Base-by-base conservation (phyloP, 2,113 vertebrate species). In the Sylvietta virens region DNA sequence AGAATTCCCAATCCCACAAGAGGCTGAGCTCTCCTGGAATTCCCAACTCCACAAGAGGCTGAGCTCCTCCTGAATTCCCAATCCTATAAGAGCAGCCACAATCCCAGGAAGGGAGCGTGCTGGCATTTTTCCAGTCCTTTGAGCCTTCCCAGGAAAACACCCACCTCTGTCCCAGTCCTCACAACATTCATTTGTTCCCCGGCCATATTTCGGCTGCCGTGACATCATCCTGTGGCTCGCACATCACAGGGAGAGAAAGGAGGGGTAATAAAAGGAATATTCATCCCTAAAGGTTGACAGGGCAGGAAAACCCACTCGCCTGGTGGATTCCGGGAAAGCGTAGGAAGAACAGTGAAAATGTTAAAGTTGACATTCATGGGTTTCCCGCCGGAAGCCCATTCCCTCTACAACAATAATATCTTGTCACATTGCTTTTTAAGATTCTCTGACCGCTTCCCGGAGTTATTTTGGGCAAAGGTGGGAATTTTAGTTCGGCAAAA, bases 11-110 rank as follows among this genome's bases (percentile, higher is more conserved):
- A 27, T 1, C 17, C 10, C 10, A 22, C 11, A 48, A n/a, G 30
- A 18, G 0, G 1, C 1, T 15, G 50, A 65, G 26, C 9, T 30
- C 31, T 0, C 1, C 39, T 0, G 0, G 20, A 66, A 66, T 37
- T 80, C 26, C 33, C 31, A 45, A 37, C 1, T 27, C 40, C 13
- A 45, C 20, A 54, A 19, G 12, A 26, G 0, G 0, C 0, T 27
- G 28, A 81, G 9, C 6, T 28, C 26, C 1, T 11, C 7, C 1
- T 0, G 35, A 70, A 82, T 61, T 71, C 45, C 66, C 31, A 42
- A 20, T 26, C 15, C 53, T 45, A 37, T 10, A 17, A 18, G 23
- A 93, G 23, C 28, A 66, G 54, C 15, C 54, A 42, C 5, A 24
- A 9, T 1, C 39, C 51, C 7, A 45, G 7, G 22, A 20, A 15